These are phyloP conservation scores for Excalfactoria chinensis DNA, from an alignment of 2,113 vertebrate species.

Conservation along the genomic window DNA sequence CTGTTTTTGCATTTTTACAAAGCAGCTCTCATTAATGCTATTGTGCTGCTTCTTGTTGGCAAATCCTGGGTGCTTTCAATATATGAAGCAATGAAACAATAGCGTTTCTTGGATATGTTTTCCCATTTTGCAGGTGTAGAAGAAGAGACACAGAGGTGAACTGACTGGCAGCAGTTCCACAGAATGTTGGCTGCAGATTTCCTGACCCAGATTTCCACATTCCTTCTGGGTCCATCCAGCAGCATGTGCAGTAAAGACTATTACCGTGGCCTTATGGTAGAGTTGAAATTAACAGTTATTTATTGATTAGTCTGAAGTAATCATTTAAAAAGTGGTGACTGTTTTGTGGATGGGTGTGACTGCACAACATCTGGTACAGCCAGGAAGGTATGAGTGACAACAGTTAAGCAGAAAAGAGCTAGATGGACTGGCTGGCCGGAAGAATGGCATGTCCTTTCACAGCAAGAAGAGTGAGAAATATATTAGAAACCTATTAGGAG, in stretches of 20 bases:
- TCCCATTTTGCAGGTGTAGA: background rate
- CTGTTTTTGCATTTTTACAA: background rate
- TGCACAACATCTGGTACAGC: background rate
- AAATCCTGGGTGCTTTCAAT: background rate
- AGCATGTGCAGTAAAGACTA: background rate
- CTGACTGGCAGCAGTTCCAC: background rate
- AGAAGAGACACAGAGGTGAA: background rate
- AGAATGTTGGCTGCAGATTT: background rate
- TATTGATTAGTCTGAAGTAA: background rate
- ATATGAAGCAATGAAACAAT: background rate
- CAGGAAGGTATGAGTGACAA: background rate
- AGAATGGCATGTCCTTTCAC: background rate
- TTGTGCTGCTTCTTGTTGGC: background rate
- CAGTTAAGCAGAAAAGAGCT: background rate
- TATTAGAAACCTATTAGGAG: background rate
- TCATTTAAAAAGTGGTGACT: background rate
- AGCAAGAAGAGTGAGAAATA: background rate
- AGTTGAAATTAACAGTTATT: background rate
- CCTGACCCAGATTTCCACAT: background rate
- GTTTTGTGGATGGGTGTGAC: background rate
- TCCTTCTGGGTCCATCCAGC: too few species aligned
- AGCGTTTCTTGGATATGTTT: background rate
- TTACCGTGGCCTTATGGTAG: background rate
- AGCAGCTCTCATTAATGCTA: background rate
- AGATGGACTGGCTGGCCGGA: background rate